Percentiles rank a stretch among this genome's conserved stretches.
phyloP scores from a whole-genome alignment of 2,888 invertebrate genomes.

The Mesorhabditis spiculigera region DNA sequence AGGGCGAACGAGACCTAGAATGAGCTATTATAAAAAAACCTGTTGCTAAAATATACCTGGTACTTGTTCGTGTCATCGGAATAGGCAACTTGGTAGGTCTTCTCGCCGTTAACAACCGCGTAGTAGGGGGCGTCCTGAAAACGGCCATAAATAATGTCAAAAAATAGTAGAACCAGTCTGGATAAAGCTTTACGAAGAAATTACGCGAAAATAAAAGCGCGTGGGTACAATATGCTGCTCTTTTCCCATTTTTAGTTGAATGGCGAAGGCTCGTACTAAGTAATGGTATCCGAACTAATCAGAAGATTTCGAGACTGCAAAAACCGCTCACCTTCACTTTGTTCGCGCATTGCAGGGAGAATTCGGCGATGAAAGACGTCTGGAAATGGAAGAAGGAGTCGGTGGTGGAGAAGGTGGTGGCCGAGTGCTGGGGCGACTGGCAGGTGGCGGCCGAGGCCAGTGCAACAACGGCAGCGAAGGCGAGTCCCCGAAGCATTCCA shows the following conservation, averaged over 20 bases:
- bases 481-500: too few species aligned
- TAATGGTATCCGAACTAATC: too few species aligned
- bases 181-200: too few species aligned
- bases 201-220: too few species aligned
- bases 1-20: constrained; percentile 80
- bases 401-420: constrained; percentile 82
- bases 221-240: too few species aligned
- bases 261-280: too few species aligned
- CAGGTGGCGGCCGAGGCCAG: constrained; percentile 55
- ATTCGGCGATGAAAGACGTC: constrained; percentile 86
- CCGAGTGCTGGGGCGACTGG: constrained; percentile 62
- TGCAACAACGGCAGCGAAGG: too few species aligned
- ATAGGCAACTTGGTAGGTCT: constrained; percentile 78
- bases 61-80: constrained; percentile 74
- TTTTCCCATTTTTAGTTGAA: too few species aligned
- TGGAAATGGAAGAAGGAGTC: constrained; percentile 82
- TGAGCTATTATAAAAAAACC: neutral
- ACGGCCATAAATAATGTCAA: neutral
- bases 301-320: too few species aligned
- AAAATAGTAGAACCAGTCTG: neutral
- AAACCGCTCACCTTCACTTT: constrained; percentile 60
- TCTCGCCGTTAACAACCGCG: constrained; percentile 78
- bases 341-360: constrained; percentile 74
- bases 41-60: constrained; percentile 62
- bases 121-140: constrained; percentile 72